Conservation (phyloP, 2,888 invertebrate species). For the Perdita meconis region DNA sequence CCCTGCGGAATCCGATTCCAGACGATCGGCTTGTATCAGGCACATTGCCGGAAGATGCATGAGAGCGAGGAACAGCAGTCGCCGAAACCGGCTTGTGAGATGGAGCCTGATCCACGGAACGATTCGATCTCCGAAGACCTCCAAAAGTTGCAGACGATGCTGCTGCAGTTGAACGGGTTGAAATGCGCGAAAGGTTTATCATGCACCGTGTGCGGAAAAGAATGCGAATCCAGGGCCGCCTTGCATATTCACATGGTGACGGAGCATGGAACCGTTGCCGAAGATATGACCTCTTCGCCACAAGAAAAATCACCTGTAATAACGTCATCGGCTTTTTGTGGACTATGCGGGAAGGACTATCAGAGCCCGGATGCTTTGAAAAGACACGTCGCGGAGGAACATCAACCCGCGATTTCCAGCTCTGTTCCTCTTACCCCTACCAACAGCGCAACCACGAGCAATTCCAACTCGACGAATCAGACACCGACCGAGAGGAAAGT, state of each 20-base stretch:
- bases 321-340: slow-evolving; percentile 80
- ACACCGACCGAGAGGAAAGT: slow-evolving; percentile 85
- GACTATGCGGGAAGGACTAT: slow-evolving; percentile 87
- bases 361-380: slow-evolving; percentile 88
- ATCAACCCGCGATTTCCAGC: slow-evolving; percentile 79
- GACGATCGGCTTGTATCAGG: slow-evolving; percentile 81
- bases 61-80: slow-evolving; percentile 74
- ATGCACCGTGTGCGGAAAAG: slow-evolving; percentile 90
- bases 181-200: slow-evolving; percentile 86
- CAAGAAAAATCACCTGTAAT: slow-evolving; percentile 81
- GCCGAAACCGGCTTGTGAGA: slow-evolving; percentile 76
- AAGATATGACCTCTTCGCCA: slow-evolving; percentile 74
- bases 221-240: slow-evolving; percentile 89
- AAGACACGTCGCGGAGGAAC: slow-evolving; percentile 89
- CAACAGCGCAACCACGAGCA: slow-evolving; percentile 47
- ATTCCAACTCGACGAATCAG: slow-evolving; percentile 56
- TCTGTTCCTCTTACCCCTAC: slow-evolving; percentile 46
- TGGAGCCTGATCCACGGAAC: slow-evolving; percentile 84
- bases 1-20: slow-evolving; percentile 85
- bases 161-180: slow-evolving; percentile 93
- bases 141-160: slow-evolving; percentile 95
- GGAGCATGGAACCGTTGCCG: slow-evolving; percentile 86
- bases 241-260: slow-evolving; percentile 89
- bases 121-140: slow-evolving; percentile 93
- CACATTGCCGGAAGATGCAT: slow-evolving; percentile 79